A percentile compares a stretch with the other conserved stretches of the same genome.
phyloP scores from a whole-genome alignment of 1,140 invertebrate species.

The Steinernema khuongi region DNA sequence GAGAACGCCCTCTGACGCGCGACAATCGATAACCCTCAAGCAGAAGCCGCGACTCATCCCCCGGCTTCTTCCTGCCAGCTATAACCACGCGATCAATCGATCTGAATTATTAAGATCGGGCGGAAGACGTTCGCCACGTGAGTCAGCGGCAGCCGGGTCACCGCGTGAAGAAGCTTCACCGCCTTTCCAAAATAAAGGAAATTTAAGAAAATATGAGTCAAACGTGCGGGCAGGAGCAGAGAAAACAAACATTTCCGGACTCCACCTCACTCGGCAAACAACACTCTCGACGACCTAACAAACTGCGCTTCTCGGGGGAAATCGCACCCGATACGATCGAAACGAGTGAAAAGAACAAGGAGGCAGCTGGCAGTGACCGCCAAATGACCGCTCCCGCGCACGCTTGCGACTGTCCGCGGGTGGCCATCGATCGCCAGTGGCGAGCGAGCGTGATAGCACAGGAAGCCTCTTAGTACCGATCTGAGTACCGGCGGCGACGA shows the following conservation, averaged over 20 bases:
- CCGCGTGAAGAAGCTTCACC: not conserved
- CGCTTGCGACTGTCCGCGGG: not conserved
- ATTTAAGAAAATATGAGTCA: not conserved
- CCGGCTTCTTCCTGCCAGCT: not conserved
- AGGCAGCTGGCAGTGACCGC: not conserved
- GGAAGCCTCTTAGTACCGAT: not conserved
- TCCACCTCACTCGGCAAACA: constrained; percentile 4
- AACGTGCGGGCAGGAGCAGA: not conserved
- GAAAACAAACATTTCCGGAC: constrained; percentile 6
- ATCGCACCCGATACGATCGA: not conserved
- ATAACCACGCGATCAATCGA: not conserved
- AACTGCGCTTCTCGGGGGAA: not conserved
- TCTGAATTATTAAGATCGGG: not conserved
- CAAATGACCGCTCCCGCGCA: constrained; percentile 15
- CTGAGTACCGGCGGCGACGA: too few species aligned
- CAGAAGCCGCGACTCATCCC: not conserved
- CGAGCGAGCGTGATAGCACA: not conserved
- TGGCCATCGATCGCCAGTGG: not conserved
- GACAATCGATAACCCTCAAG: constrained; percentile 10
- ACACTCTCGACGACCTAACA: not conserved
- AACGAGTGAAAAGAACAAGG: not conserved
- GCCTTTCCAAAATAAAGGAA: not conserved
- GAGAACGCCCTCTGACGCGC: constrained; percentile 4
- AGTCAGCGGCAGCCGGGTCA: not conserved
- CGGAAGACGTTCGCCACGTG: not conserved